phyloP scores from a whole-genome alignment of 2,113 vertebrate species.

The Anhinga rufa region DNA sequence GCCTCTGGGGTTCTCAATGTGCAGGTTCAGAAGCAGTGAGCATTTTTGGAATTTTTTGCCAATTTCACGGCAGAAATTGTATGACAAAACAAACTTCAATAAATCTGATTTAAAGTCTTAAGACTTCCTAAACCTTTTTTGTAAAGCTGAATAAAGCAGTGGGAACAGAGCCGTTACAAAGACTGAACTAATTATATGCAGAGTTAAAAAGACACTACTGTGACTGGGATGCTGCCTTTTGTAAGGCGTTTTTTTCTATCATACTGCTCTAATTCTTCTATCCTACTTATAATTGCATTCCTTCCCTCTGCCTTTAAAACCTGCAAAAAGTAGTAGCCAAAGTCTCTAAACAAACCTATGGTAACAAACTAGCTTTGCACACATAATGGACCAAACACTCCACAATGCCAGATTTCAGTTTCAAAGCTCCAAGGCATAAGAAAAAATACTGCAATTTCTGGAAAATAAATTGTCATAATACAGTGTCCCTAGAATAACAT shows the following conservation, averaged over 20 bases:
- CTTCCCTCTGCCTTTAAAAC: not conserved
- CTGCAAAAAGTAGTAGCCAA: not conserved
- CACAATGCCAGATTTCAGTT: not conserved
- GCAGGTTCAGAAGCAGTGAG: not conserved
- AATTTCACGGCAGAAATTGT: not conserved
- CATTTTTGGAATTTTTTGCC: not conserved
- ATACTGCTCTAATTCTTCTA: not conserved
- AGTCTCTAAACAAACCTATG: not conserved
- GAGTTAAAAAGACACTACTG: not conserved
- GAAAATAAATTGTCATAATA: not conserved
- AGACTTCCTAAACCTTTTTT: not conserved
- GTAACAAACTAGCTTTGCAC: not conserved
- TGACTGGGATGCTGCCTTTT: not conserved
- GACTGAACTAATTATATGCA: not conserved
- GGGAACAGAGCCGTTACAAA: not conserved
- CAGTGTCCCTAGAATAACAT: not conserved
- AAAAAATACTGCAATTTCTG: not conserved
- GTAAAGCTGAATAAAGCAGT: not conserved
- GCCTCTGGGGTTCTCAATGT: not conserved
- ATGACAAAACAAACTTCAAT: not conserved
- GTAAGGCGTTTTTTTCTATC: not conserved
- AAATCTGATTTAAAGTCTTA: not conserved
- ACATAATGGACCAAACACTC: not conserved
- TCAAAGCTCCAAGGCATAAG: not conserved
- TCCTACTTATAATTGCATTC: not conserved